Evolutionary conservation across 1,140 invertebrate genomes (phyloP), one percentile per base, ranked within the genome.

Genomic region (Andrena cerasifolii): DNA sequence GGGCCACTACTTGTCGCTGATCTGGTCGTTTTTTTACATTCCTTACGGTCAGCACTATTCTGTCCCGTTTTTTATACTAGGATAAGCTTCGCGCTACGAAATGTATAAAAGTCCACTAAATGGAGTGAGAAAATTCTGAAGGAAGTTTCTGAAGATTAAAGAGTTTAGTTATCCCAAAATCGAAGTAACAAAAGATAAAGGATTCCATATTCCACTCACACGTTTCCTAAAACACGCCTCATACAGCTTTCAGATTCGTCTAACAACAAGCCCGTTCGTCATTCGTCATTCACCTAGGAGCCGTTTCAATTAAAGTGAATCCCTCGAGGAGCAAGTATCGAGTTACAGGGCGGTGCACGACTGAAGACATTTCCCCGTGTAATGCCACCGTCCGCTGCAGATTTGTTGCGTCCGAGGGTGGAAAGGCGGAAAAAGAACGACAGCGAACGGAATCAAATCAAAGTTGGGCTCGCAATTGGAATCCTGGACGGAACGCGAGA

Each of bases 361-460:
- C 62, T 58, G 61, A 45, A 66, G 36, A 68, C n/a, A 45, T 74
- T 59, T 14, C 36, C 4, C 7, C 51, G 43, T 66, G 24, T 71
- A 40, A 36, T 49, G 61, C 45, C 53, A 16, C 26, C 53, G 31
- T 62, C 21, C 43, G 21, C 33, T 28, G 43, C 61, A 53, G 63
- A 76, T 47, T 54, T 49, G 33, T 65, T 71, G 75, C 63, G 63
- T 49, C 21, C 36, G 21, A 31, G 53, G 28, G 33, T 26, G 66
- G 75, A 61, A 76, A 73, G 43, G 6, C n/a, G 72, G 66, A 65
- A 75, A 66, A 70, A 61, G 73, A 80, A 75, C 65, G 65, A 83
- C 82, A 56, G 79, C 83, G 83, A 78, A 63, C 59, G 73, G 78
- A 89, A 90, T 91, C 89, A 86, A 91, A 91, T 90, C 89, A 90